phyloP scores from a whole-genome alignment of 2,113 vertebrate genomes.

The Charadrius vociferus region DNA sequence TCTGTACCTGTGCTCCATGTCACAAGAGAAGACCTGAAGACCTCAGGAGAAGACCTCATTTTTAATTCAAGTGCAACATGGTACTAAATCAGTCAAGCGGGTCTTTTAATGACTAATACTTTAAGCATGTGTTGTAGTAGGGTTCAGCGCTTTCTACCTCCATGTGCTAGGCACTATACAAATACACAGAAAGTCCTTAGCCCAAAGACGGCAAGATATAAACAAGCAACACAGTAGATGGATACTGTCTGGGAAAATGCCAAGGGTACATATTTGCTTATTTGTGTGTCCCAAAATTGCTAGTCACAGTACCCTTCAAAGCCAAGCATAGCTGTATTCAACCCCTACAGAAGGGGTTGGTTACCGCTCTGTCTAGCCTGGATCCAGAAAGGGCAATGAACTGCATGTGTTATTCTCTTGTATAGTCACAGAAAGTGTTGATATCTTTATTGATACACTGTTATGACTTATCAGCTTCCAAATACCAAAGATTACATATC shows the following conservation, averaged over 20 bases:
- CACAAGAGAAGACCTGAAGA: background rate
- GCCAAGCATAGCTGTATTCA: background rate
- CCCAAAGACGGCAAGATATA: background rate
- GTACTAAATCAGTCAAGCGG: background rate
- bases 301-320: background rate
- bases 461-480: slow-evolving; percentile 27
- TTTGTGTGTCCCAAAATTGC: background rate
- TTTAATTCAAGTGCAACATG: background rate
- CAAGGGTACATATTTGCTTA: background rate
- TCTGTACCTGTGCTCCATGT: background rate
- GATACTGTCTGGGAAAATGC: background rate
- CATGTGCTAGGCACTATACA: background rate
- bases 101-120: background rate
- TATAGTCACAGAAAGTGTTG: background rate
- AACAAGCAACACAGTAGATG: background rate
- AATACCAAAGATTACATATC: slow-evolving; percentile 27
- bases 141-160: fast-evolving
- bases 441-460: slow-evolving; percentile 33
- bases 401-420: background rate
- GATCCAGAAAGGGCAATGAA: background rate
- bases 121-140: background rate
- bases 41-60: background rate
- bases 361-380: background rate
- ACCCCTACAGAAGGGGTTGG: background rate
- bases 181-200: background rate